These are phyloP conservation scores for Entomobrya proxima DNA, from an alignment of 2,888 invertebrate genomes.

Conservation along the genomic window DNA sequence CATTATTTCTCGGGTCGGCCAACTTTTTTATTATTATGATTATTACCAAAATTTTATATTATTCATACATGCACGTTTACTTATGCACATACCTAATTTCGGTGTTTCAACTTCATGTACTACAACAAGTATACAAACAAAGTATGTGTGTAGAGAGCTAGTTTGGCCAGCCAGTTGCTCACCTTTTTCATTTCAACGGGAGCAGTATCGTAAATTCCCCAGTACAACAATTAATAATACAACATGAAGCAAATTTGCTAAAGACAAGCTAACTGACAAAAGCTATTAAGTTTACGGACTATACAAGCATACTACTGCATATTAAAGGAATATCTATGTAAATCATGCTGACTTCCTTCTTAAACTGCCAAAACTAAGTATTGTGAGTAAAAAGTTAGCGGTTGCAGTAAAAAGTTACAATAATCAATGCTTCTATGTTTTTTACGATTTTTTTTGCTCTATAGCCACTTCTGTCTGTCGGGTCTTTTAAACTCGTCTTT, in stretches of 20 bases:
- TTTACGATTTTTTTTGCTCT: constrained; percentile 42
- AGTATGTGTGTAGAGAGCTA: not conserved
- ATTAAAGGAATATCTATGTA: constrained; percentile 20
- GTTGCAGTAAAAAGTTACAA: constrained; percentile 23
- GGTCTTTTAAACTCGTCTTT: constrained; percentile 40
- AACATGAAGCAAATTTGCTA: constrained; percentile 35
- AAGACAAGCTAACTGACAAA: constrained; percentile 22
- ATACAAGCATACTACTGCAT: constrained; percentile 19
- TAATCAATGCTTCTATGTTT: constrained; percentile 38
- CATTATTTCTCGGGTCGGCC: not conserved
- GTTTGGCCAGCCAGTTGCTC: not conserved
- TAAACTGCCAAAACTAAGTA: constrained; percentile 29
- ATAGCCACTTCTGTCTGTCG: constrained; percentile 27
- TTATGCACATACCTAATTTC: constrained; percentile 52
- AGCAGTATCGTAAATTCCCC: not conserved
- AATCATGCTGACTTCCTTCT: constrained; percentile 44
- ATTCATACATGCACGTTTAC: constrained; percentile 47
- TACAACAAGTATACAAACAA: not conserved
- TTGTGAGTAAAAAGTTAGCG: not conserved
- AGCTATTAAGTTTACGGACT: constrained; percentile 3
- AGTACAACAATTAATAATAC: constrained; percentile 39
- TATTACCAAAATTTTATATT: not conserved
- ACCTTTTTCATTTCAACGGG: not conserved
- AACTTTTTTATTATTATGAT: not conserved
- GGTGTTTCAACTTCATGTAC: constrained; percentile 8